phyloP scores from a whole-genome alignment of 2,888 invertebrate species.

The Anarsia innoxiella region DNA sequence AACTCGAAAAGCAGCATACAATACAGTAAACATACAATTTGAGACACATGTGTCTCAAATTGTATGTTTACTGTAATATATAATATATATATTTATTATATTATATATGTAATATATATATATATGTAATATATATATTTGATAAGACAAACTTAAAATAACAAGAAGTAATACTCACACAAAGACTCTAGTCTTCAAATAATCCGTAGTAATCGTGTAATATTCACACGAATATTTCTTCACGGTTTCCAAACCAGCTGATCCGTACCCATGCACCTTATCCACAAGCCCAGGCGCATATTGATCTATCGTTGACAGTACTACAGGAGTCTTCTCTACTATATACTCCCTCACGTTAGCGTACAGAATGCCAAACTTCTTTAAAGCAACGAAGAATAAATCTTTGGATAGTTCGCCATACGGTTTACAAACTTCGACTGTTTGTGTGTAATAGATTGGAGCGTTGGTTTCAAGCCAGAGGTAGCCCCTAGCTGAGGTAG shows the following conservation, averaged over 20 bases:
- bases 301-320: slow-evolving; percentile 73
- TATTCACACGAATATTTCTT: slow-evolving; percentile 68
- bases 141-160: too few species aligned
- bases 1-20: too few species aligned
- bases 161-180: slow-evolving; percentile 80
- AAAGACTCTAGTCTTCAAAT: slow-evolving; percentile 84
- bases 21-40: too few species aligned
- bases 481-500: slow-evolving; percentile 77
- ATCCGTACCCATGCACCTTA: slow-evolving; percentile 71
- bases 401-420: slow-evolving; percentile 78
- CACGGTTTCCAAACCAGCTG: slow-evolving; percentile 53
- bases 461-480: slow-evolving; percentile 80
- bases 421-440: slow-evolving; percentile 73
- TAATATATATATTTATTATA: too few species aligned
- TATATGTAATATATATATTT: too few species aligned
- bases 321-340: slow-evolving; percentile 63
- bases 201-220: slow-evolving; percentile 70
- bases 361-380: slow-evolving; percentile 66
- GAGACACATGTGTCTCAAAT: too few species aligned
- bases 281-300: slow-evolving; percentile 83
- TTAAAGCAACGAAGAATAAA: slow-evolving; percentile 67
- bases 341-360: slow-evolving; percentile 66
- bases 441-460: slow-evolving; percentile 78
- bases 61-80: too few species aligned
- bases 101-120: too few species aligned